phyloP scores from a whole-genome alignment of 2,888 invertebrate genomes.

The Desoria tigrina region DNA sequence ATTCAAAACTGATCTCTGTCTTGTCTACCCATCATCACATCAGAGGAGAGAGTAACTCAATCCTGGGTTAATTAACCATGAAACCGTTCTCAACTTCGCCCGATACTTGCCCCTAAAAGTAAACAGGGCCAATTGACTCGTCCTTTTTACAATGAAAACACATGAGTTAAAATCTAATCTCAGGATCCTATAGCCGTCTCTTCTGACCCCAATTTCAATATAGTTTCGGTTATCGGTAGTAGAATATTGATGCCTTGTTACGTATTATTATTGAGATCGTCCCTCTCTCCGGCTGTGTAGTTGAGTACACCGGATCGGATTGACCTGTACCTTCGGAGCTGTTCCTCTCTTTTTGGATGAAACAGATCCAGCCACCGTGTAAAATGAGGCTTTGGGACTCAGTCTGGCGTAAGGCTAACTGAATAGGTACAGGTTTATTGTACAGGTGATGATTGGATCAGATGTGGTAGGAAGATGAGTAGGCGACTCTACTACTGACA shows the following conservation, averaged over 20 bases:
- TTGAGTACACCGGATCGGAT: slow-evolving; percentile 13
- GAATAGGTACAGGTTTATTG: slow-evolving; percentile 5
- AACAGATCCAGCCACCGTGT: too few species aligned
- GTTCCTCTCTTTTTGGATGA: too few species aligned
- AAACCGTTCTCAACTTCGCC: slow-evolving; percentile 40
- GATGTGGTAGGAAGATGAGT: background rate
- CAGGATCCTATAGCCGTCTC: background rate
- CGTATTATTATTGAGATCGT: background rate
- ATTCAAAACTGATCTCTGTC: too few species aligned
- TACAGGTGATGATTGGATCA: slow-evolving; percentile 14
- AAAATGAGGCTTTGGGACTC: background rate
- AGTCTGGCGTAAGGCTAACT: background rate
- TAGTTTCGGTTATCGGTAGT: too few species aligned
- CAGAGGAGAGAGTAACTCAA: slow-evolving; percentile 43
- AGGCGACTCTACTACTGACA: too few species aligned
- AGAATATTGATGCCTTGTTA: too few species aligned
- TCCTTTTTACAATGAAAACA: too few species aligned
- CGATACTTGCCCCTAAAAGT: background rate
- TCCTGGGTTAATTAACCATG: slow-evolving; percentile 44
- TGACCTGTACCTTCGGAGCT: background rate
- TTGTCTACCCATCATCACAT: too few species aligned
- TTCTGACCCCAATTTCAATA: too few species aligned
- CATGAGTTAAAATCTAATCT: too few species aligned
- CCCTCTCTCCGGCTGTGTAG: slow-evolving; percentile 21
- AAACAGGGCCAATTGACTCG: too few species aligned